phyloP scores from a whole-genome alignment of 2,888 invertebrate genomes.

The Diplazon laetatorius region DNA sequence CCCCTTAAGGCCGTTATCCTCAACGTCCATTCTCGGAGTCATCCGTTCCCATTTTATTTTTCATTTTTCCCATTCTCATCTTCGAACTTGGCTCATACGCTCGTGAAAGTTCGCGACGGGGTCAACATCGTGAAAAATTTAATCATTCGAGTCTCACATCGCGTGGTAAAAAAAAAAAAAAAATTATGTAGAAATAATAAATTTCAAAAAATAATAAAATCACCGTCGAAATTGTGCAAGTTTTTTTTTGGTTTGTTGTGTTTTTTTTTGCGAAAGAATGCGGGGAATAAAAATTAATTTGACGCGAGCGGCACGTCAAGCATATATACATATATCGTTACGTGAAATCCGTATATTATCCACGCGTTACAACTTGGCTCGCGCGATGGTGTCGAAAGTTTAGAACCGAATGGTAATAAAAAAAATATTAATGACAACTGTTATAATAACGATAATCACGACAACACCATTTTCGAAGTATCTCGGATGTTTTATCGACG shows the following conservation, averaged over 20 bases:
- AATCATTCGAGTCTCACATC: too few species aligned
- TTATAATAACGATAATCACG: background rate
- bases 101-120: background rate
- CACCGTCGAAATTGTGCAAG: too few species aligned
- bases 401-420: conserved; percentile 50
- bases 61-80: background rate
- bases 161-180: conserved; percentile 10
- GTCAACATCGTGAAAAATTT: conserved; percentile 6
- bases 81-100: background rate
- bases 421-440: background rate
- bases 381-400: conserved; percentile 55
- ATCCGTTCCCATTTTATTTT: background rate
- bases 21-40: conserved; percentile 6
- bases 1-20: background rate
- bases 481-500: conserved; percentile 24
- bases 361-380: conserved; percentile 57
- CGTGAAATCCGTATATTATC: conserved; percentile 33
- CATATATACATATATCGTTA: too few species aligned
- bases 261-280: too few species aligned
- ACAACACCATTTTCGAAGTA: conserved; percentile 1
- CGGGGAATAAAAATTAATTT: too few species aligned
- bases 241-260: too few species aligned
- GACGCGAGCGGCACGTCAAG: too few species aligned
- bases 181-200: background rate
- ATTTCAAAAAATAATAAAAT: too few species aligned